Evolutionary conservation across 2,113 vertebrate genomes (phyloP).

Genomic region (Megaceryle maxima): DNA sequence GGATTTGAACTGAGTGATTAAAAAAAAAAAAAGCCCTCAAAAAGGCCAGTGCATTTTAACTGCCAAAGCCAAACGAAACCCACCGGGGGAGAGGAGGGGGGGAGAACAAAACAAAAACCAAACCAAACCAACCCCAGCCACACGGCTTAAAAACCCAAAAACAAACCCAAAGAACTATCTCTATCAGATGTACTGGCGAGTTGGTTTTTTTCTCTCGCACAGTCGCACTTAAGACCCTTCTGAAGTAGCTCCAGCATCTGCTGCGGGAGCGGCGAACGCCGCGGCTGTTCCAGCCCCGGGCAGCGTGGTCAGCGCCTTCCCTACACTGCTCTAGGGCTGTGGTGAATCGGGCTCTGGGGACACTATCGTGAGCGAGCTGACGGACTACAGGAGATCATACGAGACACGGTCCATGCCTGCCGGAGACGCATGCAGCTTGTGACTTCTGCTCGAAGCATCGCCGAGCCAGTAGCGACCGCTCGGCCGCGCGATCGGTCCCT

Average conservation of each 20-base stretch:
- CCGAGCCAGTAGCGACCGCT: background rate
- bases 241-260: slow-evolving; percentile 27
- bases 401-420: slow-evolving; percentile 72
- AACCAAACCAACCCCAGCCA: slow-evolving; percentile 22
- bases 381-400: slow-evolving; percentile 67
- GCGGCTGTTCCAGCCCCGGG: no score
- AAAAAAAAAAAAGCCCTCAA: slow-evolving; percentile 21
- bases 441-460: slow-evolving; percentile 45
- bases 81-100: background rate
- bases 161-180: background rate
- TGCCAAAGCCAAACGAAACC: slow-evolving; percentile 65
- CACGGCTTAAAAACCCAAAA: slow-evolving; percentile 30
- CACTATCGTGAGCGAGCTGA: slow-evolving; percentile 62
- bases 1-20: no score
- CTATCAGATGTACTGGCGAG: slow-evolving; percentile 13
- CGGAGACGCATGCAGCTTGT: slow-evolving; percentile 72
- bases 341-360: slow-evolving; percentile 67
- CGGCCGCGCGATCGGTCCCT: no score
- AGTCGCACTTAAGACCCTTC: slow-evolving; percentile 59
- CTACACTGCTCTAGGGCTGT: slow-evolving; percentile 69
- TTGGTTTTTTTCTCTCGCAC: background rate
- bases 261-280: background rate
- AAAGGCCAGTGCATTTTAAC: slow-evolving; percentile 72
- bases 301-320: background rate
- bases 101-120: background rate